Evolutionary conservation across 2,797 vertebrate genomes (phyloP), one percentile per base, ranked within the genome.

Genomic region (Bovichtus variegatus): DNA sequence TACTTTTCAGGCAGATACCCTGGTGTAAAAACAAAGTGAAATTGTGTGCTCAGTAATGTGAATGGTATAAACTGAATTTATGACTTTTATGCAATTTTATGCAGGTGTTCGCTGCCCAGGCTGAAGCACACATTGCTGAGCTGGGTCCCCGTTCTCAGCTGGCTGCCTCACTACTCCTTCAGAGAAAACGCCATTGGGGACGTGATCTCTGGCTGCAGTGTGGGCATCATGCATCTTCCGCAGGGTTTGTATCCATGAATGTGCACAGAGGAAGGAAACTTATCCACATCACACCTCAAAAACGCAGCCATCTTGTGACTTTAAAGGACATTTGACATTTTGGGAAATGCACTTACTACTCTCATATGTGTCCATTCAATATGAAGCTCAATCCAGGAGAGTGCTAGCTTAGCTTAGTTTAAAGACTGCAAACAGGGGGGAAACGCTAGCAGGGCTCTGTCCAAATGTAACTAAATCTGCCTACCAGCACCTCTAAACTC

Each of bases 161-260:
- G 98, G 98, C 78, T 99, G 63, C 97, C 97, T 31, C 90, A 69
- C 5, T 99, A 99, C 93, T 92, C 95, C 0, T 2, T 97, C 86
- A 96, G 94, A 74, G 96, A 98, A 58, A 97, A 97, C 85, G 92
- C 95, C 13, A n/a, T 96, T 0, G 96, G 97, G 11, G 98, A 99
- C 82, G 71, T 98, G 19, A 21, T 94, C 43, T 96, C 97, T 0
- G 98, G 98, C 75, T 92, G 98, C 94, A 99, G 97, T 0, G 97
- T 99, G 84, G 97, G 96, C 86, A 97, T 99, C 91, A 97, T 99
- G 96, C 97, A 99, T 90, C 95, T 99, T 70, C 97, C 98, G 1
- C 97, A 99, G 88, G 97, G 98, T 98, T 60, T 53, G 89, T 89
- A 74, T 51, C 18, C 40, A 53, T 27, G 16, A 49, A 70, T 55